Conservation (phyloP, 2,113 vertebrate species). For the Psammodynastes pulverulentus region DNA sequence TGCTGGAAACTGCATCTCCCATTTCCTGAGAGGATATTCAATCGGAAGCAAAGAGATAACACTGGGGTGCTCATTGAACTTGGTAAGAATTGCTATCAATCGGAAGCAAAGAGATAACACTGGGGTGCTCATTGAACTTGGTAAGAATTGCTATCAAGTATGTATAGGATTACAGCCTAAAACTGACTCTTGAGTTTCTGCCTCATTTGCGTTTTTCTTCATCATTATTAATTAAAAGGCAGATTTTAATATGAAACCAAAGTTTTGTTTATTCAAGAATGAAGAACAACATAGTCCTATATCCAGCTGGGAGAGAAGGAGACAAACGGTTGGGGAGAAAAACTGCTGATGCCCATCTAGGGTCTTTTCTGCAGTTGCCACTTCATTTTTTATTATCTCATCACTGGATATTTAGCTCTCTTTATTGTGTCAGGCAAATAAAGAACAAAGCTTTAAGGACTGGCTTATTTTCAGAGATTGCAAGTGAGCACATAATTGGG, state of each 20-base stretch:
- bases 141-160: neutral
- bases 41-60: neutral
- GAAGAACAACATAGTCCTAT: neutral
- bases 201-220: neutral
- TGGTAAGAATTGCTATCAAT: neutral
- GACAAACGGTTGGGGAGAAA: neutral
- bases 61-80: neutral
- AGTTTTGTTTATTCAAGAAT: neutral
- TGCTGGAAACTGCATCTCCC: neutral
- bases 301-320: neutral
- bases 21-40: neutral
- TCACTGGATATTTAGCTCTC: neutral
- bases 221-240: neutral
- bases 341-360: neutral
- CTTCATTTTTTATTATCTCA: neutral
- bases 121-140: neutral
- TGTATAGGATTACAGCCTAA: neutral
- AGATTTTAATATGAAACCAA: neutral
- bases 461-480: neutral
- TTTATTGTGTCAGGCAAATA: neutral
- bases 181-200: neutral
- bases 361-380: neutral
- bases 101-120: neutral
- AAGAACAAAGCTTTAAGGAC: neutral
- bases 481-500: neutral